A percentile compares a stretch with the other conserved stretches of the same genome.
These are phyloP conservation scores for Hippoglossus stenolepis DNA, from an alignment of 2,113 vertebrate species.

Conservation along the genomic window DNA sequence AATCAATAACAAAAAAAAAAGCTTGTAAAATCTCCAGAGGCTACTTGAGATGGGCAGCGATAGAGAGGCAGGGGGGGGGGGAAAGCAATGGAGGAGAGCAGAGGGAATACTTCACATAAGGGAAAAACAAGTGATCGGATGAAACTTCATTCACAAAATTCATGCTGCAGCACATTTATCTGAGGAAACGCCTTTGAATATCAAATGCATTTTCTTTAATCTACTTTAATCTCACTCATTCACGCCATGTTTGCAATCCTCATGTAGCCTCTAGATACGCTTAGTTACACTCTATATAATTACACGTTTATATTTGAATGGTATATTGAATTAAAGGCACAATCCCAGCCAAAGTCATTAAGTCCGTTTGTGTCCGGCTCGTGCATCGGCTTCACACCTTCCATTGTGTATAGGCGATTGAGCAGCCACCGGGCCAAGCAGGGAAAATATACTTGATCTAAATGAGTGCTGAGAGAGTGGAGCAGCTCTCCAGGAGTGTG, in stretches of 20 bases:
- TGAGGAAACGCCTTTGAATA: constrained; percentile 4
- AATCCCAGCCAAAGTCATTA: background rate
- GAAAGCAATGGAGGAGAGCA: background rate
- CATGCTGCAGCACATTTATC: constrained; percentile 1
- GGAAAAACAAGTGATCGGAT: constrained; percentile 26
- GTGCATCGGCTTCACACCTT: constrained; percentile 28
- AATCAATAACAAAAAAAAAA: constrained; percentile 53
- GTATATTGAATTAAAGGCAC: background rate
- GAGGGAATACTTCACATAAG: constrained; percentile 13
- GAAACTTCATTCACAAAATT: constrained; percentile 33
- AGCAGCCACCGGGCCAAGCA: constrained; percentile 21
- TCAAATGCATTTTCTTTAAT: background rate
- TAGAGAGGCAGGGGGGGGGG: background rate
- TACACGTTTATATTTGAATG: background rate
- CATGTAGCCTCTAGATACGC: background rate
- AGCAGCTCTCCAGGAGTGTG: constrained; percentile 11
- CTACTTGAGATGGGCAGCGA: background rate
- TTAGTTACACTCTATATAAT: background rate
- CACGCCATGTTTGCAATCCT: background rate
- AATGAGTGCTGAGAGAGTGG: constrained; percentile 4
- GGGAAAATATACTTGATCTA: constrained; percentile 49
- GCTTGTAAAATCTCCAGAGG: constrained; percentile 17
- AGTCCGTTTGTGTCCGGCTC: constrained; percentile 9
- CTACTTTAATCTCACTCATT: constrained; percentile 2
- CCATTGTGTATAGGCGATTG: constrained; percentile 34